phyloP scores from a whole-genome alignment of 1,140 invertebrate genomes.

The Macrobrachium rosenbergii region DNA sequence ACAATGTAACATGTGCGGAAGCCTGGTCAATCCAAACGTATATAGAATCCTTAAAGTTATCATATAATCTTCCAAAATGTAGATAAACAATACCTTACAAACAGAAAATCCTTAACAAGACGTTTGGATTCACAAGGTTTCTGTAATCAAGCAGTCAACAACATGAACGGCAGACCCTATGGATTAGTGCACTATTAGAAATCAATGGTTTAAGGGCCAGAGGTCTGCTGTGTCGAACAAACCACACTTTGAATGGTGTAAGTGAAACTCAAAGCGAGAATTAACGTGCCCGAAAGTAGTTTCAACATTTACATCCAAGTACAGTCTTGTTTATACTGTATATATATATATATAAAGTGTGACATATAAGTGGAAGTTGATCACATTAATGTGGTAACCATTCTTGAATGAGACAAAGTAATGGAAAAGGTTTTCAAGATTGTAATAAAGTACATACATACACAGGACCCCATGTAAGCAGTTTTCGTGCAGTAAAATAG shows the following conservation, averaged over 20 bases:
- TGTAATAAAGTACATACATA: too few relatives aligned
- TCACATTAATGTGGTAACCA: too few relatives aligned
- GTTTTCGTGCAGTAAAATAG: too few relatives aligned
- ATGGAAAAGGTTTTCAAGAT: too few relatives aligned
- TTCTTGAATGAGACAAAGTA: too few relatives aligned
- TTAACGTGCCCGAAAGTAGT: too few relatives aligned
- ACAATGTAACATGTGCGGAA: conserved; percentile 53
- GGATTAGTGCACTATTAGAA: conserved; percentile 50
- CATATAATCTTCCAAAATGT: conserved; percentile 7
- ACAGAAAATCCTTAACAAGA: conserved; percentile 23
- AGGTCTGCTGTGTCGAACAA: conserved; percentile 54
- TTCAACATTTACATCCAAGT: too few relatives aligned
- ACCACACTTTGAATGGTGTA: conserved; percentile 39
- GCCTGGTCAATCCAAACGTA: conserved; percentile 51
- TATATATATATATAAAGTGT: too few relatives aligned
- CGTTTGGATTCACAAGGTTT: conserved; percentile 59
- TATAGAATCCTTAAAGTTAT: neutral
- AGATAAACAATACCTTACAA: conserved; percentile 26
- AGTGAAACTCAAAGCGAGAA: too few relatives aligned
- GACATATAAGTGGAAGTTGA: too few relatives aligned
- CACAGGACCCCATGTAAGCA: too few relatives aligned
- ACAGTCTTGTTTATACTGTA: too few relatives aligned
- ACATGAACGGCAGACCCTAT: conserved; percentile 53
- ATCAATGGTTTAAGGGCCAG: conserved; percentile 47
- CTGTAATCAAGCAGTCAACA: conserved; percentile 58